Percentiles rank a stretch among this genome's conserved stretches.
These are phyloP conservation scores for Anisognathus igniventris DNA, from an alignment of 2,797 vertebrate genomes.

Conservation along the genomic window DNA sequence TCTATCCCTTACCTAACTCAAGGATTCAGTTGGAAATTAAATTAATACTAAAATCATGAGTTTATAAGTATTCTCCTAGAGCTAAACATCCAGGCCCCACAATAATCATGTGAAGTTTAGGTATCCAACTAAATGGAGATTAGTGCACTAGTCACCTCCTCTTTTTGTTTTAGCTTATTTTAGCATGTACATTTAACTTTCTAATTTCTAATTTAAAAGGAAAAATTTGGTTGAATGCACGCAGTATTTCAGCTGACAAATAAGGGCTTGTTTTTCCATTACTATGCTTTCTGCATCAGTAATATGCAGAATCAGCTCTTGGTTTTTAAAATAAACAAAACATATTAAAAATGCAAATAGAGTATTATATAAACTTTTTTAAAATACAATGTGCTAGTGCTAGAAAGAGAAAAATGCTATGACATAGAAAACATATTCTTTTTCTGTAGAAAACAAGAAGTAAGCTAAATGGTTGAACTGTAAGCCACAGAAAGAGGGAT, in stretches of 20 bases:
- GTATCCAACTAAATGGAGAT: not conserved
- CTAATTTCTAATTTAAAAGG: conserved; percentile 36
- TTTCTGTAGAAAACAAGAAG: not conserved
- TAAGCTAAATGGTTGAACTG: not conserved
- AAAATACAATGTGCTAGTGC: not conserved
- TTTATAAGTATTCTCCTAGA: not conserved
- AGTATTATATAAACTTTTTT: conserved; percentile 1
- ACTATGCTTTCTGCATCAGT: not conserved
- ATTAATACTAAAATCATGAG: not conserved
- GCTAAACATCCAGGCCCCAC: not conserved
- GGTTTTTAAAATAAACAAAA: conserved; percentile 43
- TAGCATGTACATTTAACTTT: conserved; percentile 27
- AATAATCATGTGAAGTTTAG: not conserved
- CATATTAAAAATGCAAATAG: conserved; percentile 38
- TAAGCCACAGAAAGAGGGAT: not conserved
- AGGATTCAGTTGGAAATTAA: not conserved
- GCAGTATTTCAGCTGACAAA: conserved; percentile 19
- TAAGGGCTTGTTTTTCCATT: conserved; percentile 8
- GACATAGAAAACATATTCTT: not conserved
- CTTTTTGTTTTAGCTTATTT: not conserved
- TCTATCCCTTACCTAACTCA: not conserved
- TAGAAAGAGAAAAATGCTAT: not conserved
- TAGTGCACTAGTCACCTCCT: not conserved
- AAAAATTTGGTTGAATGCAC: conserved; percentile 25
- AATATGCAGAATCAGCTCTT: conserved; percentile 37